phyloP scores from a whole-genome alignment of 2,113 vertebrate species.

The Lagopus muta region DNA sequence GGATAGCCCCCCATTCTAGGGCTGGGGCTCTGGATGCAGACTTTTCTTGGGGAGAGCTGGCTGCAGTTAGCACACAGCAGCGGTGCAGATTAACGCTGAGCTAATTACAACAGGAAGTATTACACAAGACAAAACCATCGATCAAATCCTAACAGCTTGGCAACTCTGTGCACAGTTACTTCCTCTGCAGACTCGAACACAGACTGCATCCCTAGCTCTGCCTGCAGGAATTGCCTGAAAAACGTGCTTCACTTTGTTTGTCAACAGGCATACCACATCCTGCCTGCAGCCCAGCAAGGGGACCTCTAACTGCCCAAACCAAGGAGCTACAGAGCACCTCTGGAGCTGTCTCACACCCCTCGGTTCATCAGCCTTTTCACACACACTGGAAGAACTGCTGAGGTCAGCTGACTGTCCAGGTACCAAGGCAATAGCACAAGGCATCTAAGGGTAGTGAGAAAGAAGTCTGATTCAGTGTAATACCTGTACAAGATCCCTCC shows the following conservation, averaged over 20 bases:
- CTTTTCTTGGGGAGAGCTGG: neutral
- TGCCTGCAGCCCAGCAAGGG: neutral
- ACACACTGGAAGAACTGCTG: neutral
- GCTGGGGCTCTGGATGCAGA: neutral
- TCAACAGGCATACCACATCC: neutral
- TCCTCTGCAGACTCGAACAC: neutral
- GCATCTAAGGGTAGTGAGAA: neutral
- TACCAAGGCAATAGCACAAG: neutral
- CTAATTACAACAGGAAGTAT: neutral
- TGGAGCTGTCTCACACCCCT: fast-evolving
- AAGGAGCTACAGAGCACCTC: neutral
- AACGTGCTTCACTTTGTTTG: neutral
- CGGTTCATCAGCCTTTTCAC: neutral
- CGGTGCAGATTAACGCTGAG: neutral
- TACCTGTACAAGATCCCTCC: constrained; percentile 95
- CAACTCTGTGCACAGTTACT: neutral
- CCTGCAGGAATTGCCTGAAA: constrained; percentile 30
- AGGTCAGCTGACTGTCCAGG: neutral
- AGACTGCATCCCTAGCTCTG: neutral
- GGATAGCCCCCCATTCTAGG: neutral
- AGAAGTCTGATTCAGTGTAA: neutral
- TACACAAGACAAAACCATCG: fast-evolving
- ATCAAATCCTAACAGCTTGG: neutral
- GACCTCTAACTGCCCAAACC: neutral
- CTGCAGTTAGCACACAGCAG: neutral